phyloP scores from a whole-genome alignment of 2,797 vertebrate species.

The Sciurus vulgaris region DNA sequence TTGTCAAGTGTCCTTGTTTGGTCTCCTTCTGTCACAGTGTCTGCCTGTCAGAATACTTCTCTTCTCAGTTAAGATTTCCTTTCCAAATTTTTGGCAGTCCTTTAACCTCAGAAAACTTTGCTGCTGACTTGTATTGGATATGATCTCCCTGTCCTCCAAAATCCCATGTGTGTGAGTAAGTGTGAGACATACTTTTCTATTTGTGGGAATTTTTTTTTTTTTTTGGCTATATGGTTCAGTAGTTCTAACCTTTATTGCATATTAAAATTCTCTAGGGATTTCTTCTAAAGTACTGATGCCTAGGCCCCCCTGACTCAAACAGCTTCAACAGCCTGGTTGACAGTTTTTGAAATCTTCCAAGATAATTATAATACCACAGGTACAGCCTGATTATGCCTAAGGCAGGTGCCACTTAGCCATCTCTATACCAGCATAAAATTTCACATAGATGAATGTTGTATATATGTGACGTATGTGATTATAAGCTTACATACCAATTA shows the following conservation, averaged over 20 bases:
- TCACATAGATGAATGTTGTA: background rate
- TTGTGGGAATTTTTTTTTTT: background rate
- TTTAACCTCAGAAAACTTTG: background rate
- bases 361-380: background rate
- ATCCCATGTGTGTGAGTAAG: background rate
- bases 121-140: background rate
- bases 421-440: background rate
- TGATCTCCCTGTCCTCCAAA: background rate
- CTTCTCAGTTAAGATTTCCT: background rate
- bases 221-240: background rate
- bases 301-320: background rate
- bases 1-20: background rate
- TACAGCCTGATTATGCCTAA: background rate
- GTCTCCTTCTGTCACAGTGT: background rate
- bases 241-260: background rate
- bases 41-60: background rate
- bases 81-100: background rate
- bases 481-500: background rate
- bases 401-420: background rate
- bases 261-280: background rate
- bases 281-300: background rate
- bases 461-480: background rate
- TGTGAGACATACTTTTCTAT: background rate
- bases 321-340: background rate
- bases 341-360: background rate